Percentiles rank a stretch among this genome's conserved stretches.
These are phyloP conservation scores for Athalia rosae DNA, from an alignment of 2,888 invertebrate species.

Conservation along the genomic window DNA sequence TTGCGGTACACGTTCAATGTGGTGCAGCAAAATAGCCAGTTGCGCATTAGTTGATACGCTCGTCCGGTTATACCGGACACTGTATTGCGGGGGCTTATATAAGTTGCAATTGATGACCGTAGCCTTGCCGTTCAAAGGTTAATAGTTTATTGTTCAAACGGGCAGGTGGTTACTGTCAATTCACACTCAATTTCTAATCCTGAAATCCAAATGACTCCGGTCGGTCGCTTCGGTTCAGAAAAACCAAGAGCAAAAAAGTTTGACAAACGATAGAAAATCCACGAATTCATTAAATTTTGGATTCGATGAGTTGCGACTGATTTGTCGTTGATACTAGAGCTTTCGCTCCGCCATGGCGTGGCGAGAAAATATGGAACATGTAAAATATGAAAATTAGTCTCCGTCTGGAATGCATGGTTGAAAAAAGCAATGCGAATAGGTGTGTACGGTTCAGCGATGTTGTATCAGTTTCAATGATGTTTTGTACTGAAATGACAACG, in stretches of 20 bases:
- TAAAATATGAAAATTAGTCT: background rate
- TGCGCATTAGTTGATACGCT: background rate
- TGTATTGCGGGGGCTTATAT: constrained; percentile 53
- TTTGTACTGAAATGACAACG: constrained; percentile 12
- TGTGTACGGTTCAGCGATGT: background rate
- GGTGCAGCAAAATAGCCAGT: background rate
- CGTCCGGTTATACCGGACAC: constrained; percentile 16
- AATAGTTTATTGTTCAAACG: constrained; percentile 54
- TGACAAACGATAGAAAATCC: background rate
- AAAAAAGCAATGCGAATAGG: too few relatives aligned
- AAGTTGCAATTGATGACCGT: constrained; percentile 62
- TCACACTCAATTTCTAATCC: constrained; percentile 1
- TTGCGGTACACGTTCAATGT: background rate
- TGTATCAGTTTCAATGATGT: background rate
- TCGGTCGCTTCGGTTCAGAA: too few relatives aligned
- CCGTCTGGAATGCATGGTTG: background rate
- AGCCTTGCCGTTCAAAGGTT: constrained; percentile 61
- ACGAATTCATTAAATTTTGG: background rate
- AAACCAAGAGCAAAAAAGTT: background rate
- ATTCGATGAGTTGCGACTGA: background rate
- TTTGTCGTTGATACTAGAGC: too few relatives aligned
- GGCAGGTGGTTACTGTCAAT: constrained; percentile 19
- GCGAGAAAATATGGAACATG: background rate
- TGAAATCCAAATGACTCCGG: too few relatives aligned
- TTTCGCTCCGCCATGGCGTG: background rate